Evolutionary conservation across 1,140 invertebrate species (phyloP).

Genomic region (Neuroterus valhalla): DNA sequence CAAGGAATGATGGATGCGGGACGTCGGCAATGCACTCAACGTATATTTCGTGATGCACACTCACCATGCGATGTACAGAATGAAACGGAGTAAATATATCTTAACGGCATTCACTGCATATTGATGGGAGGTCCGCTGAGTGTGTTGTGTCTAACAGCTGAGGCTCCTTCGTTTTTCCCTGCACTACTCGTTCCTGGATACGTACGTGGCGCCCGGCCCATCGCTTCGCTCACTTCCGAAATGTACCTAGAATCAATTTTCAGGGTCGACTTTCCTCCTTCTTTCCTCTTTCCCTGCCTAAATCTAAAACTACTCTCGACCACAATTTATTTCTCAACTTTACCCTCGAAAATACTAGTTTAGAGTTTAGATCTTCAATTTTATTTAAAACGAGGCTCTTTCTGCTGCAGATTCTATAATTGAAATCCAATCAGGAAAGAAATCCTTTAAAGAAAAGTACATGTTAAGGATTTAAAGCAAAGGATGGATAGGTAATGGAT

Average conservation of each 20-base stretch:
- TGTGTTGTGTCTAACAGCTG: constrained; percentile 73
- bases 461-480: no score
- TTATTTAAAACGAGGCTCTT: no score
- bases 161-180: constrained; percentile 53
- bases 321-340: no score
- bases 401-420: no score
- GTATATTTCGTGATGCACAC: constrained; percentile 47
- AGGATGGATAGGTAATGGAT: no score
- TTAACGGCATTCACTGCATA: constrained; percentile 70
- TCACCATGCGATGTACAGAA: constrained; percentile 57
- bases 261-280: constrained; percentile 3
- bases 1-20: constrained; percentile 50
- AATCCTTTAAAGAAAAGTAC: no score
- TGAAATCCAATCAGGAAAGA: no score
- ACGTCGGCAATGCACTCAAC: constrained; percentile 60
- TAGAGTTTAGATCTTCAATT: no score
- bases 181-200: constrained; percentile 14
- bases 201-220: constrained; percentile 24
- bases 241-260: constrained; percentile 7
- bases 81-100: constrained; percentile 69
- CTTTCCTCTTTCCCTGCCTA: no score
- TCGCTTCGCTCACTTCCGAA: constrained; percentile 23
- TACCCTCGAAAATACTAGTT: no score
- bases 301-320: not conserved
- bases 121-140: constrained; percentile 71